These are phyloP conservation scores for Catagonus wagneri DNA, from an alignment of 2,113 vertebrate species.

Conservation along the genomic window DNA sequence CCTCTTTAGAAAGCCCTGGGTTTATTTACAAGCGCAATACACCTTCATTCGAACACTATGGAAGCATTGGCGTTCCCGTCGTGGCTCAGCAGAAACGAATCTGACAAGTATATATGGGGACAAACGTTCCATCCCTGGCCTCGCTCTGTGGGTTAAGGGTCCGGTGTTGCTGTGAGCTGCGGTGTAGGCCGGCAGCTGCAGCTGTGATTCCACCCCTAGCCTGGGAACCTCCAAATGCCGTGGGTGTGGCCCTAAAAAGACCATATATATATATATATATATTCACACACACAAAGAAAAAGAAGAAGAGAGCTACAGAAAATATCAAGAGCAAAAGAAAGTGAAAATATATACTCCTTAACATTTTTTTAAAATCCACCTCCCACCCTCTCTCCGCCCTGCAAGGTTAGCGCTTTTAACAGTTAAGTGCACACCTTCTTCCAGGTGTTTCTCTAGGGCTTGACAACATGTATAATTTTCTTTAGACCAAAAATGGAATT, in stretches of 20 bases:
- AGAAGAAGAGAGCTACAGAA: not conserved
- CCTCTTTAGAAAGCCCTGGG: not conserved
- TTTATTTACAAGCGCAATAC: conserved; percentile 6
- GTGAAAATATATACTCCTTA: not conserved
- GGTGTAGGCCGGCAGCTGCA: too few relatives aligned
- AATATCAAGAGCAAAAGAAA: not conserved
- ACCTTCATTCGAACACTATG: not conserved
- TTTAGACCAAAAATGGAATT: conserved; percentile 10
- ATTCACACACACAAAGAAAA: not conserved
- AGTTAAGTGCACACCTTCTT: not conserved
- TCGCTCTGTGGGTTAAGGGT: too few relatives aligned
- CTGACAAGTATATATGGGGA: too few relatives aligned
- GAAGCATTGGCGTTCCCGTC: too few relatives aligned
- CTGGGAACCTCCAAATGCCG: too few relatives aligned
- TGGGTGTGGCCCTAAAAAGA: too few relatives aligned
- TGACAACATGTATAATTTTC: not conserved
- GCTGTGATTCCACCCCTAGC: too few relatives aligned
- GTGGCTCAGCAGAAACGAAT: too few relatives aligned
- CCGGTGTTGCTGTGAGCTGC: too few relatives aligned
- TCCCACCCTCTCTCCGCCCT: not conserved
- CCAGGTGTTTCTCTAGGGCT: not conserved
- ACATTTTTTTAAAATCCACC: not conserved
- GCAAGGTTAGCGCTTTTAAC: not conserved
- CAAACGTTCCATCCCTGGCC: too few relatives aligned
- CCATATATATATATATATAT: too few relatives aligned